Base-by-base conservation (phyloP, 2,113 vertebrate species). In the Gorsachius goisagi region DNA sequence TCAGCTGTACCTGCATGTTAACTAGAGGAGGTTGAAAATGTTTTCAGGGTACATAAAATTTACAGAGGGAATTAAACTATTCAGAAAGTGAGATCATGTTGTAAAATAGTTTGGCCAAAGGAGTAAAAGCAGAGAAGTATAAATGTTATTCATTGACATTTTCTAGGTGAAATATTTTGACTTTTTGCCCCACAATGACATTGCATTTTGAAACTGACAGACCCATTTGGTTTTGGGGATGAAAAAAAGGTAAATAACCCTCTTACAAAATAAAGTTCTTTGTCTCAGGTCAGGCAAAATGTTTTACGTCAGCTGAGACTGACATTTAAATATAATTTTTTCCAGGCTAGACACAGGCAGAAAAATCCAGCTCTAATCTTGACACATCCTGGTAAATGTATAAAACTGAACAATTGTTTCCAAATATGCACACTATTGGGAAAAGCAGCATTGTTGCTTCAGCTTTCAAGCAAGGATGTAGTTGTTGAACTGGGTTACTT, bases 161-260 rank as follows among this genome's bases (percentile, higher is more conserved):
- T 97, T 91, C 90, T 88, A 94, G 82, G 88, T 88, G 93, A 94
- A 96, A 96, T 91, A 96, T 93, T 96, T 96, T 96, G 96, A 95
- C 96, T 95, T 94, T 94, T 88, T 88, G 88, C 94, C 95, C 85
- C 75, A 94, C 85, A 95, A 93, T 90, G 88, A 89, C 94, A 91
- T 45, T 93, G 66, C 84, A 76, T 93, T 96, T 95, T 91, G 93
- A 94, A 96, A 89, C 87, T 85, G 96, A 94, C 89, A 93, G 91
- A 88, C 55, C 62, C 41, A 69, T 94, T 92, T 90, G 83, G 53
- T 19, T 93, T 88, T 66, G 1, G 72, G 80, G 77, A 69, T 80
- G 32, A 95, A 94, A 95, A 94, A 95, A 59, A 9, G 28, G 39
- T 96, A 97, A 96, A 97, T 68, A 95, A 76, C 50, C 59, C 89